These are phyloP conservation scores for Buteo buteo DNA, from an alignment of 2,113 vertebrate genomes.

Conservation along the genomic window DNA sequence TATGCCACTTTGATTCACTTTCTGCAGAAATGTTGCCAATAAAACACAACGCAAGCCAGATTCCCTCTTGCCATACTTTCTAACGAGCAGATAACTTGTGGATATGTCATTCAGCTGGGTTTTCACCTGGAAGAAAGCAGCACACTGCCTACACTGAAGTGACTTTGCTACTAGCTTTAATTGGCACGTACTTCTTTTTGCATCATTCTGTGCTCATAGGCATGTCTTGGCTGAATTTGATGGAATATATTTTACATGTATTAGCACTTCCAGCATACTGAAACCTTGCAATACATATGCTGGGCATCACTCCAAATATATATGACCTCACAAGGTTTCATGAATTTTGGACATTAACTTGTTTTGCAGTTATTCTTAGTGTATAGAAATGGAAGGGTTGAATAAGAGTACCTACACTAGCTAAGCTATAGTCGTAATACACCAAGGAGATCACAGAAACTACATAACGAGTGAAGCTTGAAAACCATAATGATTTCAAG, in stretches of 20 bases:
- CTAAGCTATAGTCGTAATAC: background rate
- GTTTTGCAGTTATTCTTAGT: background rate
- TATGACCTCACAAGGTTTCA: background rate
- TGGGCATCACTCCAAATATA: background rate
- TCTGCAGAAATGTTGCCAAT: constrained; percentile 4
- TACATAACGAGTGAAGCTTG: background rate
- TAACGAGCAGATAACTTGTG: background rate
- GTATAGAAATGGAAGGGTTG: background rate
- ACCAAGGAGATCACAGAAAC: background rate
- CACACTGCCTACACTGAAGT: background rate
- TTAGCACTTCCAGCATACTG: constrained; percentile 22
- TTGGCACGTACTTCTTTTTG: constrained; percentile 17
- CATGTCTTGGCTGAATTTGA: constrained; percentile 30
- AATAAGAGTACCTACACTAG: background rate
- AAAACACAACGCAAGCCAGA: background rate
- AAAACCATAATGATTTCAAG: background rate
- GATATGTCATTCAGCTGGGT: constrained; percentile 42
- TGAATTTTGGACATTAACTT: background rate
- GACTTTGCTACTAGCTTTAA: constrained; percentile 49
- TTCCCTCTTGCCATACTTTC: constrained; percentile 2
- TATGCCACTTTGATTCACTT: background rate
- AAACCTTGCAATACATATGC: background rate
- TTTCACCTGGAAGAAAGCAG: constrained; percentile 49
- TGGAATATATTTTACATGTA: constrained; percentile 43
- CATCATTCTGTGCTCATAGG: constrained; percentile 19